Evolutionary conservation across 30 jellyfish, hydroid and myxozoan genomes (phyloP).

Genomic region (Phacellophora camtschatica): DNA sequence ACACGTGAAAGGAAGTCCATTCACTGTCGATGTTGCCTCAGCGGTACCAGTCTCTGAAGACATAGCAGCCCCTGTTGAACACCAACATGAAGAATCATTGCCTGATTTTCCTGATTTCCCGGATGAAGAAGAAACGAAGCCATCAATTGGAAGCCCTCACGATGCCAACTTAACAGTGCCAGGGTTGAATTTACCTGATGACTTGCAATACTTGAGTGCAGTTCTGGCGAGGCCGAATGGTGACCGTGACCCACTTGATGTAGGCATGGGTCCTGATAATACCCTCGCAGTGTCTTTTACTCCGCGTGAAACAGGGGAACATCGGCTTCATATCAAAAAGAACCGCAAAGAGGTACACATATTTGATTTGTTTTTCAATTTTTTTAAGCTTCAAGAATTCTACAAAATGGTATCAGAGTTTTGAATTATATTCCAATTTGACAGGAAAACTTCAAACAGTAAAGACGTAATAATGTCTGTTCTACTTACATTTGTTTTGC

Average conservation of each 20-base stretch:
- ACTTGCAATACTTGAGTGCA: conserved; percentile 73
- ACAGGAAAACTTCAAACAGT: no score
- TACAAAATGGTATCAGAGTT: no score
- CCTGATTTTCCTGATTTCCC: conserved; percentile 46
- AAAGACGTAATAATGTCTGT: no score
- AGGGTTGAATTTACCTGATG: conserved; percentile 69
- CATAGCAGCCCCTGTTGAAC: conserved; percentile 38
- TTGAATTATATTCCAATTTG: no score
- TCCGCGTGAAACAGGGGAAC: conserved; percentile 97
- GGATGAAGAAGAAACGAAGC: conserved; percentile 34
- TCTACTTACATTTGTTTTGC: no score
- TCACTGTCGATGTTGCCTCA: conserved; percentile 80
- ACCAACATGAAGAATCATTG: conserved; percentile 28
- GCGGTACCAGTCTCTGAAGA: conserved; percentile 78
- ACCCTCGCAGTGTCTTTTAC: conserved; percentile 91
- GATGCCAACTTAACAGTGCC: conserved; percentile 70
- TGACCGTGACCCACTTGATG: conserved; percentile 81
- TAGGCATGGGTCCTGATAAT: conserved; percentile 73
- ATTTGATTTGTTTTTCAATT: no score
- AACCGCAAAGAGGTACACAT: conserved; percentile 83
- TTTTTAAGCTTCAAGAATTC: no score
- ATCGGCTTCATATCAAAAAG: conserved; percentile 81
- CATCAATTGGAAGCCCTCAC: conserved; percentile 84
- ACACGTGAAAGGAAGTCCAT: conserved; percentile 96
- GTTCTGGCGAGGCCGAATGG: conserved; percentile 87